phyloP scores from a whole-genome alignment of 1,140 invertebrate species.

The Leptopilina boulardi region DNA sequence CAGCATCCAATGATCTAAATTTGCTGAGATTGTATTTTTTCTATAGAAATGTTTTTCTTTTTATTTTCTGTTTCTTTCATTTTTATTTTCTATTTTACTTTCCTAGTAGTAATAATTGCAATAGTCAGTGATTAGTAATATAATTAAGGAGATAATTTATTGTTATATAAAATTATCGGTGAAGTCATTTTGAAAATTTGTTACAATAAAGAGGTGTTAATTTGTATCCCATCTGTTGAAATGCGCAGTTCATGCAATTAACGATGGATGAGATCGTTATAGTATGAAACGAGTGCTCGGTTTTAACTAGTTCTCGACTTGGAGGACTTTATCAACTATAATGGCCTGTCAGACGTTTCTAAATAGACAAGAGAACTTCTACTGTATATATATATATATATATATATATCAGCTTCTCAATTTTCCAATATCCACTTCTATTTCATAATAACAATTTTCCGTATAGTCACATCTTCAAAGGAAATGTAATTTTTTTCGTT shows the following conservation, averaged over 20 bases:
- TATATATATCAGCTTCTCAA: not conserved
- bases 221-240: slow-evolving; percentile 13
- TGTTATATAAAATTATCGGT: not conserved
- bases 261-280: slow-evolving; percentile 27
- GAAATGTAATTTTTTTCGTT: not conserved
- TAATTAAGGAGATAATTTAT: not conserved
- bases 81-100: too few species aligned
- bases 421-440: slow-evolving; percentile 10
- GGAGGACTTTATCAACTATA: slow-evolving; percentile 21
- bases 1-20: too few species aligned
- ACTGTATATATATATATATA: too few species aligned
- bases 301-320: slow-evolving; percentile 25
- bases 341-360: slow-evolving; percentile 17
- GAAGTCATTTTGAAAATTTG: not conserved
- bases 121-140: not conserved
- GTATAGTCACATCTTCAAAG: not conserved
- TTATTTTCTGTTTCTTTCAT: too few species aligned
- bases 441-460: not conserved
- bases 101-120: not conserved
- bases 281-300: slow-evolving; percentile 13
- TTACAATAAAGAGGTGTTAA: not conserved
- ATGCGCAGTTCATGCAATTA: not conserved
- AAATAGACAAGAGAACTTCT: slow-evolving; percentile 4
- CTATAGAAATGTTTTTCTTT: too few species aligned
- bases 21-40: too few species aligned